Conservation (phyloP, 1,140 invertebrate species). For the Medauroidea extradentata region DNA sequence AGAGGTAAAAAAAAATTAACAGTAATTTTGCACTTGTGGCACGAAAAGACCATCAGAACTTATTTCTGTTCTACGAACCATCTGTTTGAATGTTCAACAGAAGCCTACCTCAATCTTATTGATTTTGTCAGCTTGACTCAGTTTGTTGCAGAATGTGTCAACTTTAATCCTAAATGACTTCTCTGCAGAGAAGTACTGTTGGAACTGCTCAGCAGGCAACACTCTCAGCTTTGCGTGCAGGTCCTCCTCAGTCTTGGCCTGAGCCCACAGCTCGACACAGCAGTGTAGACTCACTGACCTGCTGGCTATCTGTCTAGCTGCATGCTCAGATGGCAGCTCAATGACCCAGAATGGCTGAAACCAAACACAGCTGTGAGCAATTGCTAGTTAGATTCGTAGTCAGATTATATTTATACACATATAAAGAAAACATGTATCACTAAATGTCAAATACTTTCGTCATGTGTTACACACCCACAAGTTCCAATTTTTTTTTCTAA, state of each 20-base stretch:
- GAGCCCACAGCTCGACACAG: constrained; percentile 73
- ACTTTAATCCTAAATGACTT: constrained; percentile 78
- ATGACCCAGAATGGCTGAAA: constrained; percentile 73
- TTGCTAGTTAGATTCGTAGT: too few species aligned
- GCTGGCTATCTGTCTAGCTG: constrained; percentile 60
- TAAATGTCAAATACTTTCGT: too few species aligned
- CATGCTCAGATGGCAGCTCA: constrained; percentile 59
- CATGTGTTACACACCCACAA: too few species aligned
- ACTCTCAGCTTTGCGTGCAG: constrained; percentile 61
- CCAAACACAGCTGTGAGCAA: background rate
- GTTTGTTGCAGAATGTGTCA: constrained; percentile 83
- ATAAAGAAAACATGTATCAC: too few species aligned
- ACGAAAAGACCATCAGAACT: too few species aligned
- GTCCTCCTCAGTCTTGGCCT: constrained; percentile 49
- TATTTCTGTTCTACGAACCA: background rate
- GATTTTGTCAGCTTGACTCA: constrained; percentile 71
- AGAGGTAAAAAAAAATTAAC: too few species aligned
- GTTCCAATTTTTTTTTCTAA: too few species aligned
- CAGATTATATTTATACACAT: too few species aligned
- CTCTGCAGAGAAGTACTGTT: constrained; percentile 48
- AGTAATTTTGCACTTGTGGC: too few species aligned
- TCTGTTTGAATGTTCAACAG: too few species aligned
- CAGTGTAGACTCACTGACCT: constrained; percentile 71
- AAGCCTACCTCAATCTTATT: constrained; percentile 74
- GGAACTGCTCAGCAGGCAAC: constrained; percentile 49